phyloP scores from a whole-genome alignment of 2,113 vertebrate species.

The Poeciliopsis prolifica region DNA sequence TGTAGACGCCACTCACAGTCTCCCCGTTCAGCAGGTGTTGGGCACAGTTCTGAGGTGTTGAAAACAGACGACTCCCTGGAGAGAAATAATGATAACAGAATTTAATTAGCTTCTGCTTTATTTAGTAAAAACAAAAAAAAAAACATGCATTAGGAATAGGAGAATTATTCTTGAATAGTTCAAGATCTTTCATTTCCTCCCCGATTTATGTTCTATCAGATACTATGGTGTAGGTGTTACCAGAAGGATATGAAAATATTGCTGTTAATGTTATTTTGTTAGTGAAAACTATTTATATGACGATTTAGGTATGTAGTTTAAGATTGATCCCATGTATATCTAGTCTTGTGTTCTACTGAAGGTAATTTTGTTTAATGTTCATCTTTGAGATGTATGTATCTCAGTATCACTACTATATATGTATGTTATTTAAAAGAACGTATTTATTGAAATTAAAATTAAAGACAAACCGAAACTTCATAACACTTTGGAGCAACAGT shows the following conservation, averaged over 20 bases:
- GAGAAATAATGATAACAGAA: conserved; percentile 16
- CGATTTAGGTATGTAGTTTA: not conserved
- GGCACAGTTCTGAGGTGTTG: conserved; percentile 94
- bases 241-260: not conserved
- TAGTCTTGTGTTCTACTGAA: not conserved
- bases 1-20: conserved; percentile 88
- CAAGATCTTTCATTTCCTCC: not conserved
- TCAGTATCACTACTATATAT: not conserved
- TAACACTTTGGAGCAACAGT: too few relatives aligned
- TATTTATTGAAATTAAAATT: too few relatives aligned
- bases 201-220: not conserved
- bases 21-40: conserved; percentile 96
- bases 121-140: not conserved
- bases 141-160: not conserved
- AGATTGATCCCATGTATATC: not conserved
- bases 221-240: not conserved
- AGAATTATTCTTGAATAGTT: not conserved
- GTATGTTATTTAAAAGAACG: too few relatives aligned
- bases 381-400: not conserved
- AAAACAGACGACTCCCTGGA: conserved; percentile 90
- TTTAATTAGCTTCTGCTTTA: conserved; percentile 1
- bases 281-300: not conserved
- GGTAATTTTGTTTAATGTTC: not conserved
- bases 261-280: not conserved
- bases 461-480: too few relatives aligned